Base-by-base conservation (phyloP, 1,140 invertebrate species). In the Aethina tumida region DNA sequence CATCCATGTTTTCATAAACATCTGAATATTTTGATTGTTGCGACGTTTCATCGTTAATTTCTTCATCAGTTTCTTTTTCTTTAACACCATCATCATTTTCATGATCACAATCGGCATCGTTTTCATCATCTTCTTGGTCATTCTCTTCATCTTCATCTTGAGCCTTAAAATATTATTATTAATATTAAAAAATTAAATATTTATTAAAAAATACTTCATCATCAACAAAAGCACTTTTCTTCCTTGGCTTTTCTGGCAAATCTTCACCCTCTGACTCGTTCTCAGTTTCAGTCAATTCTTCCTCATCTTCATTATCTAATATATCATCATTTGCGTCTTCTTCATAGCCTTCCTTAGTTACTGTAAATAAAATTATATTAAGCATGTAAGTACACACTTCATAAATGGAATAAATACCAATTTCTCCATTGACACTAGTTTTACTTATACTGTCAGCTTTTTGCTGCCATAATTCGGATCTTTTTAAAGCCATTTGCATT, bases 381-480 rank as follows among this genome's bases (percentile, higher is more conserved):
- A 36, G 56, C 54, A 7, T 54, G 51, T 35, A 51, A 40, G 15
- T 49, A 46, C 42, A 24, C 22, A 8, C 12, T 24, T 8, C 7
- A 12, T 8, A 8, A 24, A 24, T 12, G 8, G 22, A 24, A 8
- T 24, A 8, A 24, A 24, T 8, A 12, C 22, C 37, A 39, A 20
- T 39, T n/a, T 47, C 46, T 21, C 43, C 39, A 10, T 29, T 34
- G 30, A 55, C 35, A 25, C 45, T 43, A 15, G 52, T 43, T 17
- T 55, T 36, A 13, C 42, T 31, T 25, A 49, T 41, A 6, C 16
- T 59, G 38, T 63, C 57, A 17, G 66, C 37, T 43, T 71, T 71
- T 46, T 75, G 70, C 43, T 72, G 68, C 74, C 77, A 79, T 53
- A 79, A 69, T 36, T 77, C 60, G 14, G 68, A 66, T 29, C 77